phyloP scores from a whole-genome alignment of 2,888 invertebrate species.

The Drosophila subsilvestris region DNA sequence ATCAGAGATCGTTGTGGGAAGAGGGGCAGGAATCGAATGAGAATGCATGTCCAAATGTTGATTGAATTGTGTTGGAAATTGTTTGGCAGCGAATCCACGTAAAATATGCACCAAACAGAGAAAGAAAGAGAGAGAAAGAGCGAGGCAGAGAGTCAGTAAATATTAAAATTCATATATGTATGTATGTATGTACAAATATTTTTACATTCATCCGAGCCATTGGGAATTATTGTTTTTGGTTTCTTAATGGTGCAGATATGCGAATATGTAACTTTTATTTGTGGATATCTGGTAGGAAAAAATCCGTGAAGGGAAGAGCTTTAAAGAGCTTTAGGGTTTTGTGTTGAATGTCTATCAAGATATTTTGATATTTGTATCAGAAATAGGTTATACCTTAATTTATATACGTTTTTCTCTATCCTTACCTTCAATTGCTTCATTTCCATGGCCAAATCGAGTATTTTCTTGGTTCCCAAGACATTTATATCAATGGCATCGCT shows the following conservation, averaged over 20 bases:
- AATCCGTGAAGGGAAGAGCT: neutral
- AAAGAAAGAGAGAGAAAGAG: slow-evolving; percentile 12
- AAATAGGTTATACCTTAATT: no score
- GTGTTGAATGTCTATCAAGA: no score
- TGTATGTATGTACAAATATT: no score
- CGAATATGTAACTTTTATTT: slow-evolving; percentile 53
- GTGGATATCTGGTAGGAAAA: slow-evolving; percentile 6
- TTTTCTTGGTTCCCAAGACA: slow-evolving; percentile 84
- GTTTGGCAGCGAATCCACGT: slow-evolving; percentile 63
- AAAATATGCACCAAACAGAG: slow-evolving; percentile 63
- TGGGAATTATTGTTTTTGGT: slow-evolving; percentile 61
- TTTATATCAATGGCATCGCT: slow-evolving; percentile 84
- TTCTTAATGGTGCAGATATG: slow-evolving; percentile 63
- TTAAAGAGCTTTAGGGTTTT: no score
- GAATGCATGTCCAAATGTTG: slow-evolving; percentile 71
- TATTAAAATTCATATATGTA: slow-evolving; percentile 66
- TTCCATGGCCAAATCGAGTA: slow-evolving; percentile 83
- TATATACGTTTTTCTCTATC: no score
- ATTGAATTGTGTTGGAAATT: slow-evolving; percentile 80
- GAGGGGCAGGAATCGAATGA: neutral
- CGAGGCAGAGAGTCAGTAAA: slow-evolving; percentile 46
- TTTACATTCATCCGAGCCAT: slow-evolving; percentile 39
- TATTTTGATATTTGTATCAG: no score
- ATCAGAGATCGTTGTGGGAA: slow-evolving; percentile 2
- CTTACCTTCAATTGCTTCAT: slow-evolving; percentile 83